Base-by-base conservation (phyloP, 1,140 invertebrate genomes). In the Bicyclus anynana region DNA sequence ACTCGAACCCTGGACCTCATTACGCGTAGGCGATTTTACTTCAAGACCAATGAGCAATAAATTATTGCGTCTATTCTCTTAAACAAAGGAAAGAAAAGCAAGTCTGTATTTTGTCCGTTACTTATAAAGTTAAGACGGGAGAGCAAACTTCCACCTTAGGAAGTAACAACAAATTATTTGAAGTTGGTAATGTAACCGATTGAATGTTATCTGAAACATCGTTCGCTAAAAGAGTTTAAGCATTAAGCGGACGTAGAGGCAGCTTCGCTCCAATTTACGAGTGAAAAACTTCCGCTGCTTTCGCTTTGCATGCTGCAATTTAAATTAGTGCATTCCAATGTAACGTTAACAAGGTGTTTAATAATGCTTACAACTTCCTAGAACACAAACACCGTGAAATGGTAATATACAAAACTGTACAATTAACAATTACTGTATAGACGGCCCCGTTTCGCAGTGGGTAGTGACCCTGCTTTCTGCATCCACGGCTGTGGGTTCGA, bases 211-310 rank as follows among this genome's bases (percentile, higher is more conserved):
- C 37, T 40, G n/a, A 2, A n/a, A 2, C 37, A 12, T 42, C 38
- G 38, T 42, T 7, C 17, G 16, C 3, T 20, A 20, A 42, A 38
- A 38, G 38, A 42, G 38, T 42, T 42, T 42, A 42, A 42, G 18
- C 38, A 42, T 2, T 42, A 42, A 42, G 5, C 37, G 14, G 37
- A 14, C 37, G 37, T 40, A 14, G 37, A 40, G 13, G 14, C 37
- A 40, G 37, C 37, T 14, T 16, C 37, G 14, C 37, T 14, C 37
- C n/a, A 40, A 40, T 40, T 40, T 40, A 40, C 37, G 37, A 40
- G 38, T 42, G 17, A 42, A 44, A 44, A 44, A 44, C 40, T 44
- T 44, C 17, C 40, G 40, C 40, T 16, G 17, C 17, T 20, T 6
- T 44, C n/a, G 37, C 37, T 16, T 40, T 40, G 14, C 37, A 16